These are phyloP conservation scores for Leptopilina drosophilae DNA, from an alignment of 2,888 invertebrate species.

Conservation along the genomic window DNA sequence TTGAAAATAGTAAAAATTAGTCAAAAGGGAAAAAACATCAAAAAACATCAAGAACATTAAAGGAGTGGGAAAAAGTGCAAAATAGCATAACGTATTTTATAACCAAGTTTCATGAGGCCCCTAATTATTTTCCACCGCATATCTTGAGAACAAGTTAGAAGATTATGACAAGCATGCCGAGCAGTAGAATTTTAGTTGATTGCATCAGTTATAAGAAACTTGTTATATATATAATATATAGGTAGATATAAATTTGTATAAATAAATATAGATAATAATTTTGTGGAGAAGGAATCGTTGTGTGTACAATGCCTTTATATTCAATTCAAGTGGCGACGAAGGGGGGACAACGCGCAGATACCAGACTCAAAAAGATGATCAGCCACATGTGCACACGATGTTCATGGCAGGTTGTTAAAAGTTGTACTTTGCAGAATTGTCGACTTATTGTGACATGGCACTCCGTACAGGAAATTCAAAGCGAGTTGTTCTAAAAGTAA, in stretches of 20 bases:
- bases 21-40: too few species aligned
- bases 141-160: slow-evolving; percentile 11
- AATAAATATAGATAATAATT: too few species aligned
- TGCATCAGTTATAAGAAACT: too few species aligned
- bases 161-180: neutral
- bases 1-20: too few species aligned
- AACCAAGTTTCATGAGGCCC: too few species aligned
- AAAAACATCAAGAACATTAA: too few species aligned
- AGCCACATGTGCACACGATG: slow-evolving; percentile 25
- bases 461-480: slow-evolving; percentile 31
- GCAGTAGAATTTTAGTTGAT: too few species aligned
- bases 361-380: slow-evolving; percentile 39
- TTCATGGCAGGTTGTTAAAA: slow-evolving; percentile 30
- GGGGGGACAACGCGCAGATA: slow-evolving; percentile 42
- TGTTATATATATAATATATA: too few species aligned
- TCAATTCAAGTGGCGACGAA: slow-evolving; percentile 58
- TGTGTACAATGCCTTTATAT: slow-evolving; percentile 37
- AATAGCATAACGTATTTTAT: too few species aligned
- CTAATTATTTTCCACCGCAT: too few species aligned
- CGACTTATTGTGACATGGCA: slow-evolving; percentile 16
- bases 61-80: too few species aligned
- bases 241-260: too few species aligned
- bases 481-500: slow-evolving; percentile 28
- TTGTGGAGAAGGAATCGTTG: slow-evolving; percentile 22
- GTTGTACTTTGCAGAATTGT: slow-evolving; percentile 34